Percentiles rank a stretch among this genome's conserved stretches.
These are phyloP conservation scores for Bombus huntii DNA, from an alignment of 1,140 invertebrate genomes.

Conservation along the genomic window DNA sequence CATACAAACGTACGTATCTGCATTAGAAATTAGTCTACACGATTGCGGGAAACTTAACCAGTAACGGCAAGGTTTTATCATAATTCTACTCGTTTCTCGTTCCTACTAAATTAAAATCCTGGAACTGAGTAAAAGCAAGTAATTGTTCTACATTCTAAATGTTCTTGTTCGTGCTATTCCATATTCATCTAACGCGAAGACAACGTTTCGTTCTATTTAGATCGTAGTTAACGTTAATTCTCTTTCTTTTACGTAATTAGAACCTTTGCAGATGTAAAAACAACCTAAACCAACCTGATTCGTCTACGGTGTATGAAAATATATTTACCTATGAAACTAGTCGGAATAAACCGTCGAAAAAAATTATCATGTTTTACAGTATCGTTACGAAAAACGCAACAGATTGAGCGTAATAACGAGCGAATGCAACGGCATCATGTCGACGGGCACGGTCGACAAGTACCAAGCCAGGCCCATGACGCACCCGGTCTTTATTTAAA, in stretches of 20 bases:
- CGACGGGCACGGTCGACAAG: conserved; percentile 53
- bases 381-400: conserved; percentile 43
- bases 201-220: background rate
- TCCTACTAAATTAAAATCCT: conserved; percentile 36
- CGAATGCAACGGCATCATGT: conserved; percentile 55
- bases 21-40: conserved; percentile 53
- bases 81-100: conserved; percentile 36
- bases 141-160: conserved; percentile 19
- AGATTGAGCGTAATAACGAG: conserved; percentile 34
- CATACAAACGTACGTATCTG: conserved; percentile 64
- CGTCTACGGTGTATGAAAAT: background rate
- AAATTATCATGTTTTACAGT: background rate
- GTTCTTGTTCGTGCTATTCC: background rate
- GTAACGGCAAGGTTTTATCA: conserved; percentile 48
- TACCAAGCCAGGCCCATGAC: conserved; percentile 57
- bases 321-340: background rate
- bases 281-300: background rate
- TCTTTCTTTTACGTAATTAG: background rate
- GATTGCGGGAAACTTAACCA: conserved; percentile 43
- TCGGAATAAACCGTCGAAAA: background rate
- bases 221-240: background rate
- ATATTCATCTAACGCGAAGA: background rate
- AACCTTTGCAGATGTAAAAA: background rate
- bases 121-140: conserved; percentile 2
- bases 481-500: conserved; percentile 75